Conservation (phyloP, 2,888 invertebrate genomes). For the Patella caerulea region DNA sequence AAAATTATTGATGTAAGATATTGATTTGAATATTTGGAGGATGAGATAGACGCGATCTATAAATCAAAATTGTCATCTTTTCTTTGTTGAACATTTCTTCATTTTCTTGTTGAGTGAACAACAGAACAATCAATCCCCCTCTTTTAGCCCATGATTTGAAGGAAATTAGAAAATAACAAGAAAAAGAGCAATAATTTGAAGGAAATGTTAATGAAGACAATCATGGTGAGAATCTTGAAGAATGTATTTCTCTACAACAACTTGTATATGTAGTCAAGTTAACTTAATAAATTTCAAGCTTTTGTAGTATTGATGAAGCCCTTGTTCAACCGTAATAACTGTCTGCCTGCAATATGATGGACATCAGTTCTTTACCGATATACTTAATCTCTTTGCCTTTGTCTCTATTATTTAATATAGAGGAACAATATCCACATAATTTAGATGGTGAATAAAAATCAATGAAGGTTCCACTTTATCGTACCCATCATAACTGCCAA, state of each 20-base stretch:
- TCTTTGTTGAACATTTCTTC: conserved; percentile 12
- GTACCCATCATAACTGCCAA: background rate
- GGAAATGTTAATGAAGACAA: background rate
- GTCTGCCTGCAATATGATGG: no score
- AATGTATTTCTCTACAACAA: no score
- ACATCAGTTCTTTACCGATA: background rate
- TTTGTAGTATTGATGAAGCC: no score
- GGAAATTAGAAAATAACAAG: conserved; percentile 11
- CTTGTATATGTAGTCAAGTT: no score
- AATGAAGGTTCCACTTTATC: background rate
- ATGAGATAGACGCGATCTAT: conserved; percentile 8
- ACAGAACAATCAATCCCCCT: conserved; percentile 10
- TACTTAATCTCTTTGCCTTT: conserved; percentile 9
- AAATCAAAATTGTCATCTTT: conserved; percentile 11
- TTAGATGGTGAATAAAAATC: background rate
- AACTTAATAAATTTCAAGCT: no score
- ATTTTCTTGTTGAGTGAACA: conserved; percentile 10
- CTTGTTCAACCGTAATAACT: no score
- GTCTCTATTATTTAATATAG: conserved; percentile 7
- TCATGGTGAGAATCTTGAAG: no score
- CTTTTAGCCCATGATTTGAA: conserved; percentile 3
- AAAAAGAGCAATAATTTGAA: conserved; percentile 7
- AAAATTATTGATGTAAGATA: conserved; percentile 3
- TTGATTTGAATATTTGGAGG: conserved; percentile 5
- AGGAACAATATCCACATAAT: conserved; percentile 4